Conservation (phyloP, 2,888 invertebrate species). For the Girardia tigrina region DNA sequence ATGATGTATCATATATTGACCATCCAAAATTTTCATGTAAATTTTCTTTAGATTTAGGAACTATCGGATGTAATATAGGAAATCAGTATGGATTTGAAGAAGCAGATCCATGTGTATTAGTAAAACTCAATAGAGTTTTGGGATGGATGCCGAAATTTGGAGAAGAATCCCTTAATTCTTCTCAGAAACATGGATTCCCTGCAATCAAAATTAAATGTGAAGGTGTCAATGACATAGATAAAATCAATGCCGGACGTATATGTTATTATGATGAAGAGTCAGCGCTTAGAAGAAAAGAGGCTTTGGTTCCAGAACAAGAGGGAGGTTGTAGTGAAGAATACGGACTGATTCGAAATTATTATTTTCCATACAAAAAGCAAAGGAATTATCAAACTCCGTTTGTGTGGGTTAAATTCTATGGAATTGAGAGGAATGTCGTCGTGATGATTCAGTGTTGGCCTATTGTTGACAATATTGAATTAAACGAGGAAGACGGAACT, state of each 20-base stretch:
- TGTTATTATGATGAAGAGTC: constrained; percentile 34
- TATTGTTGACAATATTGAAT: constrained; percentile 40
- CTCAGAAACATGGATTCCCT: neutral
- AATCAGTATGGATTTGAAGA: constrained; percentile 34
- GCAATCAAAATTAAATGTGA: constrained; percentile 35
- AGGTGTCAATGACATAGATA: constrained; percentile 34
- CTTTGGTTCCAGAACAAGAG: constrained; percentile 10
- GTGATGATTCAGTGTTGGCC: constrained; percentile 52
- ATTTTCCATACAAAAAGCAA: constrained; percentile 52
- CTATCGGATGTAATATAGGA: constrained; percentile 26
- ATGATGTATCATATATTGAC: neutral
- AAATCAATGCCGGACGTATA: constrained; percentile 28
- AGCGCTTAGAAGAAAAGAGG: neutral
- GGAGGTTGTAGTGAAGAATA: constrained; percentile 16
- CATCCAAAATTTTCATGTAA: constrained; percentile 19
- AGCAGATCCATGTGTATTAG: constrained; percentile 33
- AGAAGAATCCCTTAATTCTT: neutral
- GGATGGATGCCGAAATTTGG: constrained; percentile 36
- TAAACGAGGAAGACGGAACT: neutral
- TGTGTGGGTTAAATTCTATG: constrained; percentile 51
- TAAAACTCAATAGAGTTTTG: constrained; percentile 33
- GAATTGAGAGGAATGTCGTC: constrained; percentile 48
- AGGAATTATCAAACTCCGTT: constrained; percentile 51
- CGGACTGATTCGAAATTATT: constrained; percentile 56
- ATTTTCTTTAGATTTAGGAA: neutral